Base-by-base conservation (phyloP, 1,140 invertebrate species). In the Neuroterus valhalla region DNA sequence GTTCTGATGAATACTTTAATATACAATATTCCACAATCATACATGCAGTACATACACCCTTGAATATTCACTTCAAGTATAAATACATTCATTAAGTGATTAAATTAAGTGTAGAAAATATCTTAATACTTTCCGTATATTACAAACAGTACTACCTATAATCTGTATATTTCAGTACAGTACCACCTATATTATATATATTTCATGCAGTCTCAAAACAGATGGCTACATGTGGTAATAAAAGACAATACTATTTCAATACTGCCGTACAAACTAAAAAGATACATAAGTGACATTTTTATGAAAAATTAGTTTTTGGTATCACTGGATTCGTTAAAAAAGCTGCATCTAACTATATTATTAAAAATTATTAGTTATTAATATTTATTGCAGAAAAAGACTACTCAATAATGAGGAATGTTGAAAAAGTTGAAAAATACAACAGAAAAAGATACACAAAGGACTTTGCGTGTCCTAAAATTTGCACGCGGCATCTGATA, bases 51-150 rank as follows among this genome's bases (percentile, higher is more conserved):
- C 55, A 62, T 62, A 62, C 55, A 62, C 31, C 31, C 55, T 26
- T 62, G 55, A 31, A 62, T 62, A 62, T 62, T 62, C 11, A 62
- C n/a, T 62, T 62, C 4, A 62, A 26, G 55, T 62, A 62, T 62
- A 62, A 62, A 62, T 62, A 62, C 55, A 62, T 48, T 48, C 46
- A 48, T 31, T 62, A 62, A 55, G 31, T 23, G 12, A 23, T 26
- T 62, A 62, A 62, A 62, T 62, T 62, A 38, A 62, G 55, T 62
- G 55, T 62, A 62, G 55, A 62, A 62, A 62, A 62, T 62, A 62
- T 62, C n/a, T 62, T n/a, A 62, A 38, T 62, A 62, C 55, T 62
- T 62, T 62, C 55, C 23, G 26, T 62, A 62, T 62, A 62, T 62
- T 52, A 52, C 19, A 23, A 52, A 52, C 23, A 26, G 19, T 50